Percentiles rank a stretch among this genome's conserved stretches.
Evolutionary conservation across 2,113 vertebrate genomes (phyloP).

Genomic region (Halcyon senegalensis): DNA sequence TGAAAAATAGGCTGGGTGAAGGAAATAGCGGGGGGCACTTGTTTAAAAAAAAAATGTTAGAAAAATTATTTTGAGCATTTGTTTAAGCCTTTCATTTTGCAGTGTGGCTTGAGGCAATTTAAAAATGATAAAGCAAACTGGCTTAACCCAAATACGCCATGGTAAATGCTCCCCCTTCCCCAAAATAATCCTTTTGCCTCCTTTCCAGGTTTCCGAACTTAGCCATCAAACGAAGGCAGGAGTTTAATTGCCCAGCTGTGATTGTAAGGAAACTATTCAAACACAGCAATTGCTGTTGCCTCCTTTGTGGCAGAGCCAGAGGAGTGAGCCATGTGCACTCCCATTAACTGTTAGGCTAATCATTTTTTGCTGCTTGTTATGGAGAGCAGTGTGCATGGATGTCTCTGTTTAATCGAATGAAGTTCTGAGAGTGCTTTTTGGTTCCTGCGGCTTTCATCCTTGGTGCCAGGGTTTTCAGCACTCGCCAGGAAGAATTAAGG

Average conservation of each 20-base stretch:
- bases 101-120: not conserved
- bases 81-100: not conserved
- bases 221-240: not conserved
- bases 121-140: not conserved
- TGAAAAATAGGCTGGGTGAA: not conserved
- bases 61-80: not conserved
- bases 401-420: not conserved
- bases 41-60: not conserved
- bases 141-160: not conserved
- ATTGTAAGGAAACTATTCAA: not conserved
- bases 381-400: not conserved
- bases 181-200: not conserved
- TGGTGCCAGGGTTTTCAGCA: not conserved
- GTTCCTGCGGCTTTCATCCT: conserved; percentile 18
- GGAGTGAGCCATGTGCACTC: not conserved
- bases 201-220: not conserved
- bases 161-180: not conserved
- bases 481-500: not conserved
- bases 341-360: conserved; percentile 18
- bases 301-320: conserved; percentile 11
- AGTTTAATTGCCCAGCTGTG: conserved; percentile 39
- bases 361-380: conserved; percentile 6
- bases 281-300: not conserved
- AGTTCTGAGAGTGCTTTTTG: not conserved
- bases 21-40: not conserved